These are phyloP conservation scores for Hydra vulgaris DNA, from an alignment of 30 jellyfish, hydroid and myxozoan genomes.

Conservation along the genomic window DNA sequence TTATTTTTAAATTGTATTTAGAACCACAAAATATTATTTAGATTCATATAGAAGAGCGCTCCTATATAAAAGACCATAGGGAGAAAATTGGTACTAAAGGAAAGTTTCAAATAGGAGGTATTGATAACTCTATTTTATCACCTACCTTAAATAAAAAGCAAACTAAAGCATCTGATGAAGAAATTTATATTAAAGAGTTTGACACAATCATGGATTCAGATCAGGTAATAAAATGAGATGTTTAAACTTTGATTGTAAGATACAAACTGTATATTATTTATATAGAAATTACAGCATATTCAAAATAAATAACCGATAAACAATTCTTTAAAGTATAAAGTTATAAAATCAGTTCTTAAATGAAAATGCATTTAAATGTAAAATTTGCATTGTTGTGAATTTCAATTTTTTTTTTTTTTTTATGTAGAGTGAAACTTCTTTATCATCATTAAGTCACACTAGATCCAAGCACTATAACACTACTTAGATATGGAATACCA, in stretches of 20 bases:
- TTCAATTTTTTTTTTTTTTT: too few relatives aligned
- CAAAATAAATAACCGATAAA: not conserved
- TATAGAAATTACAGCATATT: not conserved
- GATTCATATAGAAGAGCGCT: not conserved
- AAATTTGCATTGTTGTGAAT: too few relatives aligned
- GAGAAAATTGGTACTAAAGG: too few relatives aligned
- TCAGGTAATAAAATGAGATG: not conserved
- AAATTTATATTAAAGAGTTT: not conserved
- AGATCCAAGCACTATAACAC: not conserved
- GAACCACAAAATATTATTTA: not conserved
- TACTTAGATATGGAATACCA: not conserved
- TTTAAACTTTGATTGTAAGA: not conserved
- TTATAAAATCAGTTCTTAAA: too few relatives aligned
- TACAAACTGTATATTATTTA: not conserved
- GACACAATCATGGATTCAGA: not conserved
- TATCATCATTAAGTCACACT: not conserved
- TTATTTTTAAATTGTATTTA: too few relatives aligned
- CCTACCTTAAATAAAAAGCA: too few relatives aligned
- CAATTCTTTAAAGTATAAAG: not conserved
- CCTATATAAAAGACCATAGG: not conserved
- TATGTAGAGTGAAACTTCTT: not conserved
- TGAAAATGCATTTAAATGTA: too few relatives aligned
- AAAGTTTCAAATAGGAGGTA: too few relatives aligned
- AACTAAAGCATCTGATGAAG: not conserved
- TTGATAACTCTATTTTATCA: not conserved